These are phyloP conservation scores for Rhinoraja longicauda DNA, from an alignment of 2,797 vertebrate genomes.

Conservation along the genomic window DNA sequence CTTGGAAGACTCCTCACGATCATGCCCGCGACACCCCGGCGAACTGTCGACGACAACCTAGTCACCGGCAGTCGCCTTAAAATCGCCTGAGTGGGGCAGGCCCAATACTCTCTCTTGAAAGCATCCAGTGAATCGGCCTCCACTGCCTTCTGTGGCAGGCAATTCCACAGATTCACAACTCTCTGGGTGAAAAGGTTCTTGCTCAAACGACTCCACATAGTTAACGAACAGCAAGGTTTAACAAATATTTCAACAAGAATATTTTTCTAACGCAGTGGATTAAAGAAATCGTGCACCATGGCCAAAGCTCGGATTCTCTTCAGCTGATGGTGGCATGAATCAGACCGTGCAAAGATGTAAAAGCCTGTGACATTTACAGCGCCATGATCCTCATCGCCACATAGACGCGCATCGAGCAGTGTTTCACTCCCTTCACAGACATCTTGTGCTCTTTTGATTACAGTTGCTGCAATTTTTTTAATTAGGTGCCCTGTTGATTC, in stretches of 20 bases:
- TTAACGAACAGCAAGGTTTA: background rate
- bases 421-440: background rate
- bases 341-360: background rate
- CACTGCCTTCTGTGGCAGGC: no score
- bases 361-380: background rate
- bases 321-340: background rate
- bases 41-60: no score
- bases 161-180: no score
- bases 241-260: background rate
- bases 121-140: no score
- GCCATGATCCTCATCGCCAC: background rate
- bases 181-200: no score
- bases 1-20: no score
- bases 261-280: background rate
- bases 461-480: background rate
- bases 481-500: background rate
- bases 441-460: background rate
- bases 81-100: no score
- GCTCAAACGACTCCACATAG: background rate
- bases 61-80: no score
- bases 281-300: background rate
- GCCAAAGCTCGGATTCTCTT: background rate
- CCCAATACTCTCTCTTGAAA: no score
- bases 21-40: no score
- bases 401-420: background rate